A percentile compares a stretch with the other conserved stretches of the same genome.
These are phyloP conservation scores for Molothrus ater DNA, from an alignment of 2,797 vertebrate genomes.

Conservation along the genomic window DNA sequence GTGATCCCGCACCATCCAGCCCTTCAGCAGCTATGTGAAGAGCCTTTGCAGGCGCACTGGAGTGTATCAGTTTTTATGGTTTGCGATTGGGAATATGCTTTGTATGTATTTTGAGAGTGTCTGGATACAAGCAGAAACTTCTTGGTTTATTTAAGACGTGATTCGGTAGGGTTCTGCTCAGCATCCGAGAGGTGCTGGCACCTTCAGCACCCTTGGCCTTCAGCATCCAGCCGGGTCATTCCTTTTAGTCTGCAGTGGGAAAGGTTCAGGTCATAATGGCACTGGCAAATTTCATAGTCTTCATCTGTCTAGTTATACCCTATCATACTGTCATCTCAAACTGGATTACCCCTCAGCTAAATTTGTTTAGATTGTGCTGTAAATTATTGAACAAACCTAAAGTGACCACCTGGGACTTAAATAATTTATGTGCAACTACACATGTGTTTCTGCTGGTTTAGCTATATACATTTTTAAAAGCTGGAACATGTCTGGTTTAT, in stretches of 20 bases:
- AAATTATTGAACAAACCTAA: constrained; percentile 1
- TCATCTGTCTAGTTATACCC: background rate
- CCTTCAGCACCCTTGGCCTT: background rate
- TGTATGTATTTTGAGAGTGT: background rate
- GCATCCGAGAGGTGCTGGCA: background rate
- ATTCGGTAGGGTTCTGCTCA: background rate
- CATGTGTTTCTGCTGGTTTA: background rate
- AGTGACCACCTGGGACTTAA: background rate
- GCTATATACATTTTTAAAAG: background rate
- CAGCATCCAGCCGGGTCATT: background rate
- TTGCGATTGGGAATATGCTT: background rate
- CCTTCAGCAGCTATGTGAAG: background rate
- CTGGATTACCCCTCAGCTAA: background rate
- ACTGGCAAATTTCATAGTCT: background rate
- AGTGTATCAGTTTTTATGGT: background rate
- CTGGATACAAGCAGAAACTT: background rate
- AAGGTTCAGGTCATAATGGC: background rate
- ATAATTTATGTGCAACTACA: background rate
- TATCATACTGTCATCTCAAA: background rate
- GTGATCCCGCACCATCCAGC: background rate
- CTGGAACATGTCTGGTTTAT: background rate
- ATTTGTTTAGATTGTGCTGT: background rate
- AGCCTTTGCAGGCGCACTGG: background rate
- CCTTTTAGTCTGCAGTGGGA: background rate
- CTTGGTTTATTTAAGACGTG: background rate